Percentiles rank a stretch among this genome's conserved stretches.
Conservation (phyloP, 2,797 vertebrate species). For the Meriones psammophilus region DNA sequence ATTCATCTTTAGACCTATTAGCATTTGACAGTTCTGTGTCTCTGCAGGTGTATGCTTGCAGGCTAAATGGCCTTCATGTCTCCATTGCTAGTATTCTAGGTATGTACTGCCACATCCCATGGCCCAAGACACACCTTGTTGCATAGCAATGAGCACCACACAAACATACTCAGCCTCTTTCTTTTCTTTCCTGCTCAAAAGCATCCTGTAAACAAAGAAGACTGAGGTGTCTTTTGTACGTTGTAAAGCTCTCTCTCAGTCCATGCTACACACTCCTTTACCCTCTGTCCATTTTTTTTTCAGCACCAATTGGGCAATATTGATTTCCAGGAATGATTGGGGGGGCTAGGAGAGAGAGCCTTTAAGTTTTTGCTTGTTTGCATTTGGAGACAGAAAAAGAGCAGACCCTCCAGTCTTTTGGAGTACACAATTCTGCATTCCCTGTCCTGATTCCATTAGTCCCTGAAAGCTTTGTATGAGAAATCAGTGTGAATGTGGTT, state of each 20-base stretch:
- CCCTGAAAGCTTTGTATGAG: not conserved
- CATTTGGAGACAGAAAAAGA: not conserved
- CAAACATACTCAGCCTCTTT: not conserved
- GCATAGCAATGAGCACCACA: rapidly evolving
- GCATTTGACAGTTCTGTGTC: not conserved
- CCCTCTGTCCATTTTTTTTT: not conserved
- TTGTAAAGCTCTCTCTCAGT: not conserved
- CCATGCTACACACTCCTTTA: rapidly evolving
- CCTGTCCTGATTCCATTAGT: not conserved
- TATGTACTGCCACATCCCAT: not conserved
- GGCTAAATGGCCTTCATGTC: not conserved
- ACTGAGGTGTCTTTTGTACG: not conserved
- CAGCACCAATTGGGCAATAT: no score
- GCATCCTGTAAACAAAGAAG: not conserved
- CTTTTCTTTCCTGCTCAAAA: not conserved
- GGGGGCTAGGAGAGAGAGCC: rapidly evolving
- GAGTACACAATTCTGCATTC: not conserved
- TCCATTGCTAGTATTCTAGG: not conserved
- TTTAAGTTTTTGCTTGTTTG: not conserved
- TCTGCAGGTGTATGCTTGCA: not conserved
- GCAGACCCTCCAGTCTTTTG: not conserved
- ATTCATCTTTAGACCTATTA: not conserved
- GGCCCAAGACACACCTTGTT: not conserved
- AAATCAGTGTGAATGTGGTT: not conserved
- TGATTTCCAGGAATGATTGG: not conserved